phyloP scores from a whole-genome alignment of 2,797 vertebrate genomes.

The Melanotaenia parkinsoni region DNA sequence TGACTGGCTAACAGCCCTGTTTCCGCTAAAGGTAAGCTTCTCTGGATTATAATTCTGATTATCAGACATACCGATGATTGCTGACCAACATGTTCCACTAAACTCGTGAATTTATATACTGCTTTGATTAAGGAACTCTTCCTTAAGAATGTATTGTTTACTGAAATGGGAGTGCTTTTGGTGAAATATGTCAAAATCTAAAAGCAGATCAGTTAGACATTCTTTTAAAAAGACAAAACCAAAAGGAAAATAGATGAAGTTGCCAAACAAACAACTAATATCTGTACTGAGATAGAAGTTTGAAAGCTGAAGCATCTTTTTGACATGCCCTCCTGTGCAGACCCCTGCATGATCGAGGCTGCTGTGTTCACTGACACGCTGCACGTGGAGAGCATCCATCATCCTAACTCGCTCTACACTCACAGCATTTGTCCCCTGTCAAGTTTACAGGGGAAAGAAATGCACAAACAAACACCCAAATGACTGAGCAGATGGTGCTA shows the following conservation, averaged over 20 bases:
- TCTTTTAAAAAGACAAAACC: not conserved
- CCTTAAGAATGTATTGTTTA: too few species aligned
- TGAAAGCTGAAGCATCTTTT: not conserved
- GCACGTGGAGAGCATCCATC: constrained; percentile 59
- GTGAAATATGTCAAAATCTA: too few species aligned
- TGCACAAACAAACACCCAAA: constrained; percentile 45
- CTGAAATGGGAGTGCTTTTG: not conserved
- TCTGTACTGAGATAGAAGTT: constrained; percentile 1
- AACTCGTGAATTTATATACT: not conserved
- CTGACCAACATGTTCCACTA: not conserved
- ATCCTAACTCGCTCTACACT: constrained; percentile 38
- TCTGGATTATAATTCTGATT: not conserved
- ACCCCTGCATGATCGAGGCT: constrained; percentile 26
- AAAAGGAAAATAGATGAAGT: not conserved
- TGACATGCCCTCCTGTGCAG: constrained; percentile 24
- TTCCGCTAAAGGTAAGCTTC: not conserved
- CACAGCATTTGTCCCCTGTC: constrained; percentile 38
- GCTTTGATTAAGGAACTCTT: not conserved
- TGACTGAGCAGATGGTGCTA: constrained; percentile 65
- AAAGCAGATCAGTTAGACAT: not conserved
- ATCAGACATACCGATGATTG: not conserved
- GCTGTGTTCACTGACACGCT: constrained; percentile 45
- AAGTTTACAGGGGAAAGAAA: constrained; percentile 21
- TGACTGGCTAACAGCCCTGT: not conserved
- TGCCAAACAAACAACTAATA: not conserved